These are phyloP conservation scores for Pediacus dermestoides DNA, from an alignment of 2,888 invertebrate species.

Conservation along the genomic window DNA sequence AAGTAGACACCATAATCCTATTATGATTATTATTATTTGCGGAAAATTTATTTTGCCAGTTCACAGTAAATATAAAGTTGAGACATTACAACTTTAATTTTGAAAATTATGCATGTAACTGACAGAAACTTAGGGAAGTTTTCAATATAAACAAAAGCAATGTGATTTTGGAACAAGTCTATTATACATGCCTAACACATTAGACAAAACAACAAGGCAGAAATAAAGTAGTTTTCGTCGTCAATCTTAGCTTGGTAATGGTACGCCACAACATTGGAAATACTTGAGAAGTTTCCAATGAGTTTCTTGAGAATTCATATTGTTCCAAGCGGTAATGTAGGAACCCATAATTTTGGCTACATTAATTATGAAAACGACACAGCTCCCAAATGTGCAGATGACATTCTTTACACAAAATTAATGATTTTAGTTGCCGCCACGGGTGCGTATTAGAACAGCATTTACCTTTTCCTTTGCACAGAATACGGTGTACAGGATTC, in stretches of 20 bases:
- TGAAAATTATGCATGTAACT: slow-evolving; percentile 11
- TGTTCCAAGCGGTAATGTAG: slow-evolving; percentile 32
- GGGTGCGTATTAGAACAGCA: neutral
- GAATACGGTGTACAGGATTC: too few species aligned
- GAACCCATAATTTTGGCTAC: slow-evolving; percentile 40
- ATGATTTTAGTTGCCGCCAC: slow-evolving; percentile 34
- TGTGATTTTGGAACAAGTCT: slow-evolving; percentile 20
- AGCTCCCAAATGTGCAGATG: slow-evolving; percentile 42
- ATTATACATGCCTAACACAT: slow-evolving; percentile 20
- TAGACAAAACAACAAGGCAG: slow-evolving; percentile 25
- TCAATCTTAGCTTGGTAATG: slow-evolving; percentile 28
- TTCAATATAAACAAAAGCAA: slow-evolving; percentile 18
- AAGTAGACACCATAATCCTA: too few species aligned
- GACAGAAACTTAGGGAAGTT: slow-evolving; percentile 13
- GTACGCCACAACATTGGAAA: slow-evolving; percentile 34
- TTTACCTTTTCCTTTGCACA: slow-evolving; percentile 1
- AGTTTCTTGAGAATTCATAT: slow-evolving; percentile 39
- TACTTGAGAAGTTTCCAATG: slow-evolving; percentile 40
- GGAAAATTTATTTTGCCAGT: too few species aligned
- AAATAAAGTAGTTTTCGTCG: slow-evolving; percentile 35
- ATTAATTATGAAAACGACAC: slow-evolving; percentile 46
- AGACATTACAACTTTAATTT: slow-evolving; percentile 5
- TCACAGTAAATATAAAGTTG: too few species aligned
- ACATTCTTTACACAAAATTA: slow-evolving; percentile 45
- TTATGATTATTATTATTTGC: too few species aligned